These are phyloP conservation scores for Microplitis mediator DNA, from an alignment of 1,140 invertebrate genomes.

Conservation along the genomic window DNA sequence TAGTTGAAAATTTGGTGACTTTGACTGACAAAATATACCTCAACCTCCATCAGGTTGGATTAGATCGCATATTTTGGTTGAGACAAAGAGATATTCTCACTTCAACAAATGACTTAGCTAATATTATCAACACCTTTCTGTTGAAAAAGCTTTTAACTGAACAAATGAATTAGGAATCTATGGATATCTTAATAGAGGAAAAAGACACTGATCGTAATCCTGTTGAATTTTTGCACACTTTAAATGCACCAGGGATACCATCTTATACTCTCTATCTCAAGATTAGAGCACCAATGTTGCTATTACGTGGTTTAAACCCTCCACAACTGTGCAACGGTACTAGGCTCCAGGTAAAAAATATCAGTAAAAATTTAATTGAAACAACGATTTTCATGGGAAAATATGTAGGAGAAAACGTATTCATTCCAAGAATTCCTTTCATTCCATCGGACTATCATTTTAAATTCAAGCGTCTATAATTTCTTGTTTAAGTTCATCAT, in stretches of 20 bases:
- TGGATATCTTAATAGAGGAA: constrained; percentile 46
- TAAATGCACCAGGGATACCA: constrained; percentile 47
- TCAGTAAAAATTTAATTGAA: constrained; percentile 32
- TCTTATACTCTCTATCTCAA: constrained; percentile 43
- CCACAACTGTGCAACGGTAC: constrained; percentile 25
- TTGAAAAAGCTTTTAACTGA: constrained; percentile 29
- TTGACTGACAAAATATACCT: constrained; percentile 44
- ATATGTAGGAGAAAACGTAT: constrained; percentile 23
- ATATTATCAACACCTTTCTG: constrained; percentile 36
- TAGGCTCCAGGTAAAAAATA: constrained; percentile 27
- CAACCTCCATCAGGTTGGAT: constrained; percentile 42
- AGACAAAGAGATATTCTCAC: constrained; percentile 35
- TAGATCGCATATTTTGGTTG: constrained; percentile 35
- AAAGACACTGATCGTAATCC: constrained; percentile 48
- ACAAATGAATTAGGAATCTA: constrained; percentile 38
- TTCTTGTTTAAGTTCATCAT: not conserved
- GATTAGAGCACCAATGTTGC: constrained; percentile 49
- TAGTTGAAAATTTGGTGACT: constrained; percentile 31
- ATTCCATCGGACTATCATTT: constrained; percentile 20
- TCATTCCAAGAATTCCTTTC: constrained; percentile 2
- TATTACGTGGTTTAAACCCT: constrained; percentile 52
- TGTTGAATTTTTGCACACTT: constrained; percentile 52
- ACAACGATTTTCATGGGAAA: constrained; percentile 35
- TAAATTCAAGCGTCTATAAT: not conserved
- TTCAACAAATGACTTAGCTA: constrained; percentile 38